These are phyloP conservation scores for Zapus hudsonius DNA, from an alignment of 2,113 vertebrate species.

Conservation along the genomic window DNA sequence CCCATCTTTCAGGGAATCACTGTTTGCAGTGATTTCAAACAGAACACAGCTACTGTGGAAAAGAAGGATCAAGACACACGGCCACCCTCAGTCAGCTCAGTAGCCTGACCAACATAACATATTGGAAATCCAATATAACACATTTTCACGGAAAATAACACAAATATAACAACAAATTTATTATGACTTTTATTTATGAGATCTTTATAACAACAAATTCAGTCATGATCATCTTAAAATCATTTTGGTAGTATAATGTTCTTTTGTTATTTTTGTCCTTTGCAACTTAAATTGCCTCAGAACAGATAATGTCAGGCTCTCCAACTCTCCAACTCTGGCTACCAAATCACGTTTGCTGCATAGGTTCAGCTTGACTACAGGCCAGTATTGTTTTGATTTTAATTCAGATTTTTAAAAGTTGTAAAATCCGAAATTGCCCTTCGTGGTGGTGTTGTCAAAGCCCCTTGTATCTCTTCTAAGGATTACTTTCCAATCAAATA, in stretches of 20 bases:
- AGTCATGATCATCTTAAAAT: neutral
- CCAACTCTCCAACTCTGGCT: neutral
- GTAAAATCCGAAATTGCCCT: too few relatives aligned
- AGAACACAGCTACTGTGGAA: neutral
- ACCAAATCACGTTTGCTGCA: neutral
- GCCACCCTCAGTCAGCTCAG: neutral
- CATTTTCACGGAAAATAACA: neutral
- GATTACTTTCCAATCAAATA: too few relatives aligned
- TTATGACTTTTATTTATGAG: too few relatives aligned
- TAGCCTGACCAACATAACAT: too few relatives aligned
- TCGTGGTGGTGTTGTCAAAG: too few relatives aligned
- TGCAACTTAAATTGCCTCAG: neutral
- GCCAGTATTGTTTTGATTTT: neutral
- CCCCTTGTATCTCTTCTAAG: too few relatives aligned
- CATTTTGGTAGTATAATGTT: neutral
- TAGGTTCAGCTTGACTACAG: neutral
- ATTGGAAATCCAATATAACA: constrained; percentile 4
- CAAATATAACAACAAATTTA: neutral
- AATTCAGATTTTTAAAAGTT: too few relatives aligned
- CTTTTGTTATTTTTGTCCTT: neutral
- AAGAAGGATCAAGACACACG: neutral
- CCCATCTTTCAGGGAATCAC: neutral
- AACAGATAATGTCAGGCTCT: neutral
- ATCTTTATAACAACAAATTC: neutral
- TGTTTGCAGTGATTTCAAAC: neutral